Base-by-base conservation (phyloP, 2,888 invertebrate genomes). In the Melanotus villosus region DNA sequence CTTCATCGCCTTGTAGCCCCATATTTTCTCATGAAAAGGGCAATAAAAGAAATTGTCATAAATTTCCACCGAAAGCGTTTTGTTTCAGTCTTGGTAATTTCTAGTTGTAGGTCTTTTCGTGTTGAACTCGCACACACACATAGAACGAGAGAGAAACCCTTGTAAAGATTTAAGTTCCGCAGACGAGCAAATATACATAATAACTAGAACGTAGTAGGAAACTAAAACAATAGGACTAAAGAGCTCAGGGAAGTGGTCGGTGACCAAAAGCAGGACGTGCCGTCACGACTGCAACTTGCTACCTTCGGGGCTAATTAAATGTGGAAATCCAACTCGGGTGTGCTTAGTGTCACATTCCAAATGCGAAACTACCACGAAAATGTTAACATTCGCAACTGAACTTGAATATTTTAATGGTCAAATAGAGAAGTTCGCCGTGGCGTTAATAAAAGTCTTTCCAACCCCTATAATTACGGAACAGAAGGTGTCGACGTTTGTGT, bases 41-140 rank as follows among this genome's bases (percentile, higher is more conserved):
- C 58, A 58, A 58, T 58, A 58, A 58, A 58, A 58, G 58, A 58
- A 58, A 58, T 58, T 58, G 43, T 58, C 58, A 58, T 58, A 58
- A 58, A 58, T 58, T 58, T 10, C 23, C 14, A 12, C 41, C 23
- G 41, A 58, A 58, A 43, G 38, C 58, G 36, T 36, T 58, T 41
- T 41, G 38, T 41, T 58, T 41, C 26, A 30, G 41, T 14, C 16
- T 21, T 16, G 38, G 43, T 41, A 58, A 58, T 58, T 58, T 58
- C 43, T 26, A 3, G 26, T n/a, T n/a, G n/a, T n/a, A 26, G 26
- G 26, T 7, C 26, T 7, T 26, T 26, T 7, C 14, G 16, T 14
- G 12, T 12, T 14, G 16, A 19, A 14, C 45, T 10, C 45, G 9
- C 45, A n/a, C 21, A 45, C 16, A 41, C 16, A 18, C 43, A 18